phyloP scores from a whole-genome alignment of 2,113 vertebrate genomes.

The Tursiops truncatus region DNA sequence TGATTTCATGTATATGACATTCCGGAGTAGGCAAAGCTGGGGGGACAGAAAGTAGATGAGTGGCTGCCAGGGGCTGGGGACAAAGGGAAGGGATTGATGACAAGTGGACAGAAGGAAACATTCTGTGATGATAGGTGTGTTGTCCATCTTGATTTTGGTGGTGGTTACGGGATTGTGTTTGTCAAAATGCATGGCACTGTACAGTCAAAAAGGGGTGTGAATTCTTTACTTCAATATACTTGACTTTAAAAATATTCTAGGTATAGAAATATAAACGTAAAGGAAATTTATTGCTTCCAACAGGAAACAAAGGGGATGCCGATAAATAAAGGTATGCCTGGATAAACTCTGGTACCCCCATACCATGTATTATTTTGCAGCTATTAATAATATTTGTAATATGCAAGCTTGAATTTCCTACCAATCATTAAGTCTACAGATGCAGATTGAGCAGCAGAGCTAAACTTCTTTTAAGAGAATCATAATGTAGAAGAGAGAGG shows the following conservation, averaged over 20 bases:
- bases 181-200: background rate
- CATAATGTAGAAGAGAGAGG: background rate
- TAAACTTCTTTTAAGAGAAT: background rate
- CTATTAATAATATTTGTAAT: background rate
- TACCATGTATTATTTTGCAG: background rate
- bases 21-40: background rate
- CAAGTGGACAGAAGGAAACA: background rate
- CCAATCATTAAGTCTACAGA: background rate
- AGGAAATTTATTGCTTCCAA: background rate
- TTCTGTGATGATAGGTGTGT: accelerated
- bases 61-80: too few species aligned
- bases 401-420: background rate
- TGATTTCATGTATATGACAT: accelerated
- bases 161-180: too few species aligned
- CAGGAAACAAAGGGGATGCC: background rate
- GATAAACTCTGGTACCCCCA: accelerated
- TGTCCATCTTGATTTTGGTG: background rate
- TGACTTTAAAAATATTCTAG: background rate
- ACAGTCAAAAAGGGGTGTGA: background rate
- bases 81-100: background rate
- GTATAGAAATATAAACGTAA: background rate
- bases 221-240: background rate
- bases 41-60: too few species aligned
- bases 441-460: background rate
- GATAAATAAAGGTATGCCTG: background rate